phyloP scores from a whole-genome alignment of 2,113 vertebrate genomes.

The Campylomormyrus tamandua region DNA sequence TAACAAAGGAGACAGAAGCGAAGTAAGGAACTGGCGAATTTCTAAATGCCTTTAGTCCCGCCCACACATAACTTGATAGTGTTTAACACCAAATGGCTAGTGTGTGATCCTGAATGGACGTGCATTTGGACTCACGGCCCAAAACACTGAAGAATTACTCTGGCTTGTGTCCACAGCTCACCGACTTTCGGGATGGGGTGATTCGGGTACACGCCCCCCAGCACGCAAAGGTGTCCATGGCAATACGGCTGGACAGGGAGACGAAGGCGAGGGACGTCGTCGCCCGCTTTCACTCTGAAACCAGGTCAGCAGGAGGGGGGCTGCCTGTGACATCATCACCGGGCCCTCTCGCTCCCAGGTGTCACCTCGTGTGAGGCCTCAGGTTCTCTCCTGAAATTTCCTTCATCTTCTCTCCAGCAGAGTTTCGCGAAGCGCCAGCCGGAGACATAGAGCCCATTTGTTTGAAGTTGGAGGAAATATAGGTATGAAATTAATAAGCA shows the following conservation, averaged over 20 bases:
- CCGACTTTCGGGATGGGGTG: constrained; percentile 81
- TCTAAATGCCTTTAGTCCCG: background rate
- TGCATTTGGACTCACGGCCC: background rate
- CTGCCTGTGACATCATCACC: background rate
- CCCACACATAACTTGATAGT: background rate
- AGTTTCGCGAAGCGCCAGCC: constrained; percentile 31
- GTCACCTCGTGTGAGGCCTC: background rate
- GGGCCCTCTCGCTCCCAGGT: background rate
- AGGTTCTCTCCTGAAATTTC: background rate
- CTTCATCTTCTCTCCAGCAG: constrained; percentile 5
- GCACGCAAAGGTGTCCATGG: constrained; percentile 90
- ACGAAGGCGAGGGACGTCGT: constrained; percentile 80
- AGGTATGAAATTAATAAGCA: constrained; percentile 50
- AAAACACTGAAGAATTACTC: background rate
- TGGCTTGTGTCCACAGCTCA: constrained; percentile 48
- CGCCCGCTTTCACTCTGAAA: constrained; percentile 75
- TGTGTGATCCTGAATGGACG: background rate
- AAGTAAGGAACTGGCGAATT: constrained; percentile 49
- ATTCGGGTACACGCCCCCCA: constrained; percentile 86
- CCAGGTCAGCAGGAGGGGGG: constrained; percentile 57
- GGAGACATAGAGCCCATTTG: constrained; percentile 67
- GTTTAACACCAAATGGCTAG: background rate
- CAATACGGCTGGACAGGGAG: constrained; percentile 79
- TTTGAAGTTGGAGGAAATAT: constrained; percentile 86
- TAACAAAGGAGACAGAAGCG: constrained; percentile 65